Evolutionary conservation across 2,888 invertebrate species (phyloP).

Genomic region (Protophormia terraenovae): DNA sequence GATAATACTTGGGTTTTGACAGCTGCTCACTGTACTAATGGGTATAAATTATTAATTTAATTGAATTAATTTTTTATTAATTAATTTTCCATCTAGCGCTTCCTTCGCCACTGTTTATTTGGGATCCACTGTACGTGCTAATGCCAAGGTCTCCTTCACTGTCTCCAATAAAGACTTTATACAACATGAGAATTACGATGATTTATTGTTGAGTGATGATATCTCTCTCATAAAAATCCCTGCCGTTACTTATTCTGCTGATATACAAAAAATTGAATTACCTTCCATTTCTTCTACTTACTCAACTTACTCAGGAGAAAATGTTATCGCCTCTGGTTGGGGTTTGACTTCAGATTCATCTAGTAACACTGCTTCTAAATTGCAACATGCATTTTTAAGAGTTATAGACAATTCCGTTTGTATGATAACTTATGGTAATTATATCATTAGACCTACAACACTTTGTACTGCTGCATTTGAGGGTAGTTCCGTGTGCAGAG

Average conservation of each 20-base stretch:
- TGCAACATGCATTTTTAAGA: constrained; percentile 76
- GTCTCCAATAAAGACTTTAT: constrained; percentile 72
- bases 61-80: too few species aligned
- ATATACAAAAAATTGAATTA: constrained; percentile 69
- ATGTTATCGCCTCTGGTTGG: constrained; percentile 81
- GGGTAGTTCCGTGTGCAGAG: constrained; percentile 73
- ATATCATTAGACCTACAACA: constrained; percentile 61
- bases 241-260: constrained; percentile 49
- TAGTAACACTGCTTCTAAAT: constrained; percentile 71
- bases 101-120: constrained; percentile 70
- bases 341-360: constrained; percentile 76
- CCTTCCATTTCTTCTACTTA: constrained; percentile 71
- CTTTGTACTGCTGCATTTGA: constrained; percentile 74
- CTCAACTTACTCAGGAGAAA: constrained; percentile 75
- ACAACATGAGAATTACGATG: constrained; percentile 78
- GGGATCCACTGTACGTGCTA: constrained; percentile 74
- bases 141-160: constrained; percentile 70
- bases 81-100: constrained; percentile 70
- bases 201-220: constrained; percentile 72
- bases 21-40: constrained; percentile 76
- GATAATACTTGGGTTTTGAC: constrained; percentile 72
- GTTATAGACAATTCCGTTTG: constrained; percentile 78
- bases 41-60: constrained; percentile 66
- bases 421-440: constrained; percentile 70
- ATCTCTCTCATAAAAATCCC: constrained; percentile 75